Evolutionary conservation across 2,888 invertebrate genomes (phyloP), one percentile per base, ranked within the genome.

Genomic region (Rhorus exstirpatorius): DNA sequence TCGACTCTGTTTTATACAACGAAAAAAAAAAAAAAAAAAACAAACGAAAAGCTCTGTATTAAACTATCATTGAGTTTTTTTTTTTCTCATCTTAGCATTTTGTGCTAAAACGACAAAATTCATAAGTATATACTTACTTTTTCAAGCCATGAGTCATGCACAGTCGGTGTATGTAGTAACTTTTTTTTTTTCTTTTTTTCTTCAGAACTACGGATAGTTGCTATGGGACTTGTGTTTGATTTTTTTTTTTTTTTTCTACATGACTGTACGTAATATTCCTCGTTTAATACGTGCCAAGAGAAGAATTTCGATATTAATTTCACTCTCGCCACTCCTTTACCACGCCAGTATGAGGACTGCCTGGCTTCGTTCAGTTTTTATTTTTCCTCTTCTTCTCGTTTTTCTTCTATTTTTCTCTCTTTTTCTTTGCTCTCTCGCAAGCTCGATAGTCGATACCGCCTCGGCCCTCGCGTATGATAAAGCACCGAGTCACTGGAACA

Each of bases 401-500:
- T 53, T 19, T 19, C 12, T 12, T n/a, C 24, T 14, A n/a, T 41
- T 17, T 21, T 38, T 53, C n/a, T 19, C n/a, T 53, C 7, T 10
- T 55, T 41, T n/a, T 35, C 14, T 3, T 53, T 17, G 14, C 7
- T 44, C n/a, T 14, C 46, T 58, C 17, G 19, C 31, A 38, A 17
- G 21, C 31, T 41, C 60, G 44, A 60, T 60, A 31, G 60, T 71
- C 71, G 71, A 71, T 71, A 71, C n/a, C n/a, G n/a, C n/a, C n/a
- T 26, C 17, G 31, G 35, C 58, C 26, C 49, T 46, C 31, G 17
- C 14, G 14, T 31, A 31, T 65, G 31, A 10, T 10, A 44, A 26
- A 61, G 41, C 12, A 41, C 21, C 12, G 17, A 17, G 49, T 49
- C 46, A 7, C 10, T 44, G 51, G 26, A 51, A 41, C 12, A 41